Conservation (phyloP, 2,888 invertebrate genomes). For the Tetrapedia diversipes region DNA sequence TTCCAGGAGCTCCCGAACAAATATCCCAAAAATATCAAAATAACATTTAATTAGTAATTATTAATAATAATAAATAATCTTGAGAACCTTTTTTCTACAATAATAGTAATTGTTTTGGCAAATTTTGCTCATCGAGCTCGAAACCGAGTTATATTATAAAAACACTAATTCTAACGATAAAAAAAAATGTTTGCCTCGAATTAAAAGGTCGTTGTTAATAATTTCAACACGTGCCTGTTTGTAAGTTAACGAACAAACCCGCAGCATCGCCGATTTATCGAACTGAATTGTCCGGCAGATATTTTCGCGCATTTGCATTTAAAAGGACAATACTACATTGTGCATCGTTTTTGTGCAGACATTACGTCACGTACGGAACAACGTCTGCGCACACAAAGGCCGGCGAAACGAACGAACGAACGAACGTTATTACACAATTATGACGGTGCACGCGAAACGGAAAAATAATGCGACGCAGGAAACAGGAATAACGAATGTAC, state of each 20-base stretch:
- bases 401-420: conserved; percentile 4
- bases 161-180: too few species aligned
- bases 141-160: too few species aligned
- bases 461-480: conserved; percentile 25
- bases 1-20: too few species aligned
- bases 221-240: too few species aligned
- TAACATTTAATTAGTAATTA: too few species aligned
- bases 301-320: background rate
- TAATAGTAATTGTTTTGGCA: too few species aligned
- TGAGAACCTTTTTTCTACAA: too few species aligned
- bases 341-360: background rate
- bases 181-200: too few species aligned
- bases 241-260: background rate
- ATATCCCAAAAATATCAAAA: too few species aligned
- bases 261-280: background rate
- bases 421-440: conserved; percentile 27
- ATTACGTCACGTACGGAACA: background rate
- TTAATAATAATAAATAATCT: too few species aligned
- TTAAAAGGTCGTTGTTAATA: too few species aligned
- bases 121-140: too few species aligned
- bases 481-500: conserved; percentile 15
- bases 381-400: background rate
- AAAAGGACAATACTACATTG: background rate
- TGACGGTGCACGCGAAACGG: background rate
- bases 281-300: background rate